phyloP scores from a whole-genome alignment of 2,797 vertebrate genomes.

The Rhinoraja longicauda region DNA sequence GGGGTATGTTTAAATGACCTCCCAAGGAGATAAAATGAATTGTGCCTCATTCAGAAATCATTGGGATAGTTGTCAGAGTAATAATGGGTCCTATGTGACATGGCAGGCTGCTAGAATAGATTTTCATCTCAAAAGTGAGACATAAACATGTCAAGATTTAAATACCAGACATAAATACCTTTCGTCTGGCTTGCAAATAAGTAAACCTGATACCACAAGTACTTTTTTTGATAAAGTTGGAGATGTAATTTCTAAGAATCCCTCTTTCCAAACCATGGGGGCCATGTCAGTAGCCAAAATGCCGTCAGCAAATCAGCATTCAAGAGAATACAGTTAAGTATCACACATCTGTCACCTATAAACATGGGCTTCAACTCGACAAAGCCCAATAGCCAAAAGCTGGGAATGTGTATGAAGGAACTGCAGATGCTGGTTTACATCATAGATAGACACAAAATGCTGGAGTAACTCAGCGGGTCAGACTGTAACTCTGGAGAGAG shows the following conservation, averaged over 20 bases:
- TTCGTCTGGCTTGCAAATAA: background rate
- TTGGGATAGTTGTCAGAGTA: background rate
- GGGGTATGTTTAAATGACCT: background rate
- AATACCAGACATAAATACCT: background rate
- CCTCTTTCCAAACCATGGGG: background rate
- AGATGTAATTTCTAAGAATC: background rate
- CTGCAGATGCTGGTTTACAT: too few relatives aligned
- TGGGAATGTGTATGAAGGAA: too few relatives aligned
- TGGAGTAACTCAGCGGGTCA: too few relatives aligned
- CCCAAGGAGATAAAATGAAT: background rate
- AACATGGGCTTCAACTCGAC: background rate
- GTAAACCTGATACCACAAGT: background rate
- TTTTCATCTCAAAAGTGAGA: background rate
- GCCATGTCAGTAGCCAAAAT: background rate
- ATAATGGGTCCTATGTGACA: background rate
- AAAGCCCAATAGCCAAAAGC: background rate
- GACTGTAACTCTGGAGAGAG: too few relatives aligned
- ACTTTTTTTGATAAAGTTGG: background rate
- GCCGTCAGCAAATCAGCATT: background rate
- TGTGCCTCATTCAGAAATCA: background rate
- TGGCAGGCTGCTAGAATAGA: background rate
- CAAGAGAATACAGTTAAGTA: background rate
- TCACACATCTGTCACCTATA: background rate
- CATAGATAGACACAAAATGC: too few relatives aligned
- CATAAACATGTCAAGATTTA: background rate